phyloP scores from a whole-genome alignment of 2,113 vertebrate species.

The Trochalopteron elliotii region DNA sequence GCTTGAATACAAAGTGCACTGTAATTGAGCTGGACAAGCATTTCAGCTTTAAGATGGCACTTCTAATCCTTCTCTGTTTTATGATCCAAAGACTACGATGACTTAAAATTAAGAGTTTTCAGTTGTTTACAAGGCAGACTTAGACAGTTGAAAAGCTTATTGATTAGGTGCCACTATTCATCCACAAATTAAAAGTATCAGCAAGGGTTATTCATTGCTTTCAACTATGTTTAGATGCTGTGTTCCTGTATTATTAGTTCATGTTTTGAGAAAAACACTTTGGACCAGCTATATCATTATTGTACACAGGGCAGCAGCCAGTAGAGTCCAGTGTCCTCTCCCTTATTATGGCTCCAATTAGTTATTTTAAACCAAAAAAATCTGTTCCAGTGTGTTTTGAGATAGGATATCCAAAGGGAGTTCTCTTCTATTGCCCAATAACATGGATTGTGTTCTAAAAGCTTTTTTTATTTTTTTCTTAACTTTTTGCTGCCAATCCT shows the following conservation, averaged over 20 bases:
- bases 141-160: neutral
- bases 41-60: neutral
- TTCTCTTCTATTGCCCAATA: neutral
- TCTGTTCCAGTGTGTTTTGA: neutral
- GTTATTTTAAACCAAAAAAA: neutral
- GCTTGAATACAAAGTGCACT: conserved; percentile 3
- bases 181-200: neutral
- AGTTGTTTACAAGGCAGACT: neutral
- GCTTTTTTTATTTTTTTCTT: neutral
- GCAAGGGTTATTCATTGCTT: neutral
- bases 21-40: neutral
- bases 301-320: neutral
- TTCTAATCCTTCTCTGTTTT: neutral
- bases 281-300: neutral
- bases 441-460: neutral
- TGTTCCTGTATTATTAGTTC: neutral
- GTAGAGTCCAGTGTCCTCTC: neutral
- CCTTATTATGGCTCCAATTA: neutral
- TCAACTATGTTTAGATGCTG: neutral
- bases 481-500: neutral
- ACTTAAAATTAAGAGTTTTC: neutral
- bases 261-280: neutral
- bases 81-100: neutral
- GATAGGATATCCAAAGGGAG: neutral
- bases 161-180: neutral